Evolutionary conservation across 2,888 invertebrate species (phyloP), one percentile per base, ranked within the genome.

Genomic region (Drosophila mercatorum): DNA sequence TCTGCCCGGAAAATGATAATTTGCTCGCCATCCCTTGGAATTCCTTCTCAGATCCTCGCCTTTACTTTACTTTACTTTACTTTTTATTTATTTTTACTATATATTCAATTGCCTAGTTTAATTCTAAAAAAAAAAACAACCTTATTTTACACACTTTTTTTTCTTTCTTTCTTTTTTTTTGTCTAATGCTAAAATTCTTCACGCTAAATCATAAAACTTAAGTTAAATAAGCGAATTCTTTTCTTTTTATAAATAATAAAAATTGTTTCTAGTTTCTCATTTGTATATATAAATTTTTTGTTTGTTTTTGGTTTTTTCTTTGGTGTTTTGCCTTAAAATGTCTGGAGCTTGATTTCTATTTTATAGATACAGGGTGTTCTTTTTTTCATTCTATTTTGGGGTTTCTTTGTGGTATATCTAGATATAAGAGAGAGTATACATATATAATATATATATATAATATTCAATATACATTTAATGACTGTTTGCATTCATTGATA

Each of bases 51-150:
- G 34, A 51, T 75, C 41, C 57, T 63, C 36, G 49, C 43, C 56
- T 61, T 34, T 22, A 36, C 53, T 44, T 44, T 63, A 22, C 22
- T 22, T 22, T 22, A 36, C 53, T 44, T 44, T 63, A 22, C 22
- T 22, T 22, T 22, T 17, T 17, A 17, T 22, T 22, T 22, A 22
- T 55, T 41, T 28, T 44, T 53, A 38, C 28, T 38, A 55, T 52
- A 47, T 51, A 58, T 70, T 69, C 62, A 65, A 68, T 76, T 74
- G n/a, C 60, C 77, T 79, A 77, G 38, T 31, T 79, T 63, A 53
- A 41, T 49, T 34, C 61, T 79, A 79, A 68, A 61, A 78, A 83
- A 80, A 83, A 84, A 84, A 84, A 88, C 82, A 88, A 85, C 74
- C 86, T 84, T 88, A 88, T 61, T 64, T 80, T 82, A 88, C 68